Percentiles rank a stretch among this genome's conserved stretches.
Evolutionary conservation across 2,797 vertebrate species (phyloP).

Genomic region (Glyptemys insculpta): DNA sequence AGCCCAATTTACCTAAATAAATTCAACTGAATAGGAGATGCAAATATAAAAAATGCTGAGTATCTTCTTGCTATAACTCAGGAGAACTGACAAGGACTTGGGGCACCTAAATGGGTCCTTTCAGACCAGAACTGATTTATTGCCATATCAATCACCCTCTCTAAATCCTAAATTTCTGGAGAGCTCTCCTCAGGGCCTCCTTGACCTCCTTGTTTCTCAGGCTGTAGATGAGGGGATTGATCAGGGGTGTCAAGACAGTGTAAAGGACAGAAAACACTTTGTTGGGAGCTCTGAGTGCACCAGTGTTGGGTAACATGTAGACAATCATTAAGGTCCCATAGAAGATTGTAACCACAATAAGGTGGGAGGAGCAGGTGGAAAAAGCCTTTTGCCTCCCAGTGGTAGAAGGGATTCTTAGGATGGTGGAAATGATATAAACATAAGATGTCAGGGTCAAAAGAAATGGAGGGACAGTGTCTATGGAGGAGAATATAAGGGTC

Average conservation of each 20-base stretch:
- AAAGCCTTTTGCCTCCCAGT: not conserved
- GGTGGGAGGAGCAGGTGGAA: not conserved
- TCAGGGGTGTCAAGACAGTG: not conserved
- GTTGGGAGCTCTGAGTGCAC: not conserved
- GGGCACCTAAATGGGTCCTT: not conserved
- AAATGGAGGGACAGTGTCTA: not conserved
- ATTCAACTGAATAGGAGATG: too few relatives aligned
- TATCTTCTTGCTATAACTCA: not conserved
- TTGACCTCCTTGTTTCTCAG: not conserved
- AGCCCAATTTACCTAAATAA: too few relatives aligned
- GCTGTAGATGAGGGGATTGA: not conserved
- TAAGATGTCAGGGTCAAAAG: not conserved
- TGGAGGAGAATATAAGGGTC: not conserved
- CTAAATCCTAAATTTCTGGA: not conserved
- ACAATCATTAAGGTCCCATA: not conserved
- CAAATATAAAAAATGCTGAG: not conserved
- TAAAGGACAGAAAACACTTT: not conserved
- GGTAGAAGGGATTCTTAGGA: not conserved
- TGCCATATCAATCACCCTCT: not conserved
- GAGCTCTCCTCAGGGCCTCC: not conserved
- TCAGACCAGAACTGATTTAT: not conserved
- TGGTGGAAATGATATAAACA: not conserved
- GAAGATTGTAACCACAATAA: not conserved
- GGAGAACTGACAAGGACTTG: not conserved
- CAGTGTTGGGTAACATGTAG: not conserved